phyloP scores from a whole-genome alignment of 2,113 vertebrate species.

The Picathartes gymnocephalus region DNA sequence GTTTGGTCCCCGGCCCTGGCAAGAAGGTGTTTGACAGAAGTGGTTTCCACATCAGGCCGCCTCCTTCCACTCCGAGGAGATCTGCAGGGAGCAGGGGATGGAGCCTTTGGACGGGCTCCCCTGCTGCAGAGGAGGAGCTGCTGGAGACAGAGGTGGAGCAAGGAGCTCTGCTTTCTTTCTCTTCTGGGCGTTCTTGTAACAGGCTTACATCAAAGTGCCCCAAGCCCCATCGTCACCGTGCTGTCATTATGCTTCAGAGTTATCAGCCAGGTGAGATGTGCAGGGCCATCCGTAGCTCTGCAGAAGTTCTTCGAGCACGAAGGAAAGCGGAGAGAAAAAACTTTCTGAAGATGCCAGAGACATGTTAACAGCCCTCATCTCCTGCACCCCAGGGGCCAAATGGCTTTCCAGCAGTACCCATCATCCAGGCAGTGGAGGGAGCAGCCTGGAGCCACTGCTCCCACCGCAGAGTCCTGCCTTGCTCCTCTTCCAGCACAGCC shows the following conservation, averaged over 20 bases:
- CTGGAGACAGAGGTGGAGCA: background rate
- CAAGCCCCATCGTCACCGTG: fast-evolving
- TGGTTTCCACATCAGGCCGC: background rate
- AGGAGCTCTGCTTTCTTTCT: background rate
- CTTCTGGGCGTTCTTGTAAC: background rate
- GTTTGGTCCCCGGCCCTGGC: background rate
- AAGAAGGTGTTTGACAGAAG: background rate
- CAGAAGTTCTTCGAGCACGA: background rate
- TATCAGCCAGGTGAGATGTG: background rate
- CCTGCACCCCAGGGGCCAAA: background rate
- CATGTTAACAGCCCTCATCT: background rate
- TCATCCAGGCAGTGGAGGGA: background rate
- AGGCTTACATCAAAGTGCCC: background rate
- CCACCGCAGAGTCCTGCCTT: background rate
- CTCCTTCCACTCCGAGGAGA: background rate
- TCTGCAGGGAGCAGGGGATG: background rate
- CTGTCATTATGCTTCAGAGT: background rate
- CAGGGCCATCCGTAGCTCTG: background rate
- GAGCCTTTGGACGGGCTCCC: background rate
- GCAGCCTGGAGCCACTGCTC: background rate
- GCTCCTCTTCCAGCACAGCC: background rate
- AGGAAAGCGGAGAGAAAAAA: background rate
- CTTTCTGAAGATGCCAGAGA: background rate
- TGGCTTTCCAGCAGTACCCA: background rate
- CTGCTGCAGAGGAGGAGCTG: background rate